Evolutionary conservation across 2,888 invertebrate species (phyloP).

Genomic region (Podabrus alpinus): DNA sequence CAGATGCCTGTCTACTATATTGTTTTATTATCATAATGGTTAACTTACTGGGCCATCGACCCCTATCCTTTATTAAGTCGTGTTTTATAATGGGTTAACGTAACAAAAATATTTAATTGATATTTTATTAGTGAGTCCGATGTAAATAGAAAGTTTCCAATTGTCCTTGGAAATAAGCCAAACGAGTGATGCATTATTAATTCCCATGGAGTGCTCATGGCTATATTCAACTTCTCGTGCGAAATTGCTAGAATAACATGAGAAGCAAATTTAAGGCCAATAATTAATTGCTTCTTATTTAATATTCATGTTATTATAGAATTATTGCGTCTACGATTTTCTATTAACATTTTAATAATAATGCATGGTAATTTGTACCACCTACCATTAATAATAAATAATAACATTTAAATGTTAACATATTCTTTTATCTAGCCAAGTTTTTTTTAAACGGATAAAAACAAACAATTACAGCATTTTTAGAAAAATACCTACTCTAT

Average conservation of each 20-base stretch:
- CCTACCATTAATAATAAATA: neutral
- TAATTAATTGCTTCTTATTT: constrained; percentile 10
- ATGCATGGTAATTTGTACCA: neutral
- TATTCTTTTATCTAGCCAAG: neutral
- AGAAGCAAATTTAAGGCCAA: constrained; percentile 6
- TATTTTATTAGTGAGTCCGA: constrained; percentile 20
- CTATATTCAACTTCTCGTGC: constrained; percentile 16
- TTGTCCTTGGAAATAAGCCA: constrained; percentile 30
- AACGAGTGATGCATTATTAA: constrained; percentile 31
- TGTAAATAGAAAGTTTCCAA: constrained; percentile 30
- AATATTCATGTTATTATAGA: neutral
- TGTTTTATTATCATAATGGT: constrained; percentile 32
- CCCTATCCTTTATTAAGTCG: constrained; percentile 2
- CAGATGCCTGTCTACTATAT: constrained; percentile 31
- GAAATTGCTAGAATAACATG: constrained; percentile 15
- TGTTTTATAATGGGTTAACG: neutral
- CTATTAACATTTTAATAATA: neutral
- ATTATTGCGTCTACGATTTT: neutral
- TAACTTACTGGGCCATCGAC: constrained; percentile 30
- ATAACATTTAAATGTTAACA: neutral
- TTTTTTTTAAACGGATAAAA: too few relatives aligned
- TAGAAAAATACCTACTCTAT: too few relatives aligned
- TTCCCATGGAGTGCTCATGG: constrained; percentile 22
- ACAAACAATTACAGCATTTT: too few relatives aligned
- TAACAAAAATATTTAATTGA: constrained; percentile 14